A percentile compares a stretch with the other conserved stretches of the same genome.
Conservation (phyloP, 2,797 vertebrate genomes). For the Dendrocincla fuliginosa region DNA sequence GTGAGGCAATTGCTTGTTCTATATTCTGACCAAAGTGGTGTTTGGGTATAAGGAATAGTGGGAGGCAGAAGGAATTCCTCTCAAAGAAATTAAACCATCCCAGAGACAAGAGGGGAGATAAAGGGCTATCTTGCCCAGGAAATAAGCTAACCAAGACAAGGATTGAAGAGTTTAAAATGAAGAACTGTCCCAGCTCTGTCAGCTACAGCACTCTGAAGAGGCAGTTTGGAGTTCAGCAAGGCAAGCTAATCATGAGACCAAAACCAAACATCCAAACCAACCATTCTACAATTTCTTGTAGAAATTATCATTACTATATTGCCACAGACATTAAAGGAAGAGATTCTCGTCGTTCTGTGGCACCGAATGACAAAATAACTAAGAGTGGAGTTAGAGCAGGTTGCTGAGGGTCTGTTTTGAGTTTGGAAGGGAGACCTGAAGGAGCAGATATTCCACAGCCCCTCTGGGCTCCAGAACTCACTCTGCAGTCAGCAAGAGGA, state of each 20-base stretch:
- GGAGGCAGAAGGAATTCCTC: neutral
- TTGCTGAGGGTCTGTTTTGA: neutral
- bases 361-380: neutral
- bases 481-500: neutral
- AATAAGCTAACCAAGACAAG: neutral
- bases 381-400: neutral
- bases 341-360: neutral
- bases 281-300: neutral
- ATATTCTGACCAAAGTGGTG: neutral
- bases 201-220: neutral
- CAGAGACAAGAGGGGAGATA: neutral
- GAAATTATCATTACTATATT: accelerated
- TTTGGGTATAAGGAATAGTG: neutral
- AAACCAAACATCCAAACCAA: neutral
- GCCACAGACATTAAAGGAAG: neutral
- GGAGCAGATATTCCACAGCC: neutral
- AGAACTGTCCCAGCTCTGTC: neutral
- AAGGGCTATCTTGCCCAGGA: neutral
- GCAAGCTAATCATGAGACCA: neutral
- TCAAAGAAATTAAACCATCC: neutral
- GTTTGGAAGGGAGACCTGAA: neutral
- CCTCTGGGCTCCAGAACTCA: neutral
- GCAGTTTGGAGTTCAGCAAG: neutral
- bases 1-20: neutral
- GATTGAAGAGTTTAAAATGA: neutral